A percentile compares a stretch with the other conserved stretches of the same genome.
Evolutionary conservation across 1,140 invertebrate species (phyloP).

Genomic region (Mamestra configurata): DNA sequence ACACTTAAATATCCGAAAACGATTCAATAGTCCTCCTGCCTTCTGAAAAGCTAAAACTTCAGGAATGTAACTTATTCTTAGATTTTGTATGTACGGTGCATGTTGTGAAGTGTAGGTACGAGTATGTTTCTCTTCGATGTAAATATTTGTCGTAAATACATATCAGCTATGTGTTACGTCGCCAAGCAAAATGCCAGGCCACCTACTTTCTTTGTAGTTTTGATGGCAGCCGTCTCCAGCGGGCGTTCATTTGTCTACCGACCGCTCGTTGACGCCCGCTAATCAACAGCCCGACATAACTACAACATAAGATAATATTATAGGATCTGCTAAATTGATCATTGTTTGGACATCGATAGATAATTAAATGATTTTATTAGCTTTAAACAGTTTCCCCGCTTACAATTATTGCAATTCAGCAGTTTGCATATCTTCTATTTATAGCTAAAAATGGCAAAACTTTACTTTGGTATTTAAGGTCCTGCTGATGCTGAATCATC

Average conservation of each 20-base stretch:
- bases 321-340: neutral
- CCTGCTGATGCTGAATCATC: no score
- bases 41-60: no score
- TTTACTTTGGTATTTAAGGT: no score
- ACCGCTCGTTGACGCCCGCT: slow-evolving; percentile 55
- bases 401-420: no score
- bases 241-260: slow-evolving; percentile 58
- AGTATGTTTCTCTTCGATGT: slow-evolving; percentile 1
- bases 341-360: neutral
- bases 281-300: slow-evolving; percentile 53
- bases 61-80: neutral
- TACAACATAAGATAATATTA: slow-evolving; percentile 12
- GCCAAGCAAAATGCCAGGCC: slow-evolving; percentile 33
- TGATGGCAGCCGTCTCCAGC: slow-evolving; percentile 44
- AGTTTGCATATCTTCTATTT: no score
- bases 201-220: slow-evolving; percentile 55
- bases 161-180: slow-evolving; percentile 1
- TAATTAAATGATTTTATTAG: no score
- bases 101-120: neutral
- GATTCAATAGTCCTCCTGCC: no score
- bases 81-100: neutral
- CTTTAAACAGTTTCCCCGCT: neutral
- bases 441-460: no score
- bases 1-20: no score
- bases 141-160: slow-evolving; percentile 39